Evolutionary conservation across 2,797 vertebrate genomes (phyloP).

Genomic region (Psittacula echo): DNA sequence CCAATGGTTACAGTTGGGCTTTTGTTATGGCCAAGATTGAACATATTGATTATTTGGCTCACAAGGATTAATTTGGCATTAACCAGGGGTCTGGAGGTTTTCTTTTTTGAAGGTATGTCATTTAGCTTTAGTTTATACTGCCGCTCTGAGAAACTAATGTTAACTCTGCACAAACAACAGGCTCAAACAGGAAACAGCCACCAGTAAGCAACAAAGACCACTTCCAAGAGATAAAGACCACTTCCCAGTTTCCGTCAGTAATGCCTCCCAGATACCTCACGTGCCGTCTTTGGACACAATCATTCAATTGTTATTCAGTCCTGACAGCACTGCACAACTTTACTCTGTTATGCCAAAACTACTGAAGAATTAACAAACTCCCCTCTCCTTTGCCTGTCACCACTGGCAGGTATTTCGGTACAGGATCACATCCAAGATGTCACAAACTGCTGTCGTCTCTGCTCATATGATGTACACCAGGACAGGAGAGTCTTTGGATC

Average conservation of each 20-base stretch:
- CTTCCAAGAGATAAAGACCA: background rate
- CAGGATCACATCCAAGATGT: rapidly evolving
- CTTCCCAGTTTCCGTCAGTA: background rate
- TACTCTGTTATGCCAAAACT: background rate
- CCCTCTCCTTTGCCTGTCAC: background rate
- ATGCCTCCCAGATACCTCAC: background rate
- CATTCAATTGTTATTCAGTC: background rate
- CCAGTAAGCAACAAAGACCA: background rate
- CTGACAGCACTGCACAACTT: background rate
- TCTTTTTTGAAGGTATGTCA: background rate
- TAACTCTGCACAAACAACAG: background rate
- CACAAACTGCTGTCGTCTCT: background rate
- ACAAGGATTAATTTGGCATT: background rate
- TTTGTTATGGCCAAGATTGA: background rate
- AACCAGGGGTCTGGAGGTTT: background rate
- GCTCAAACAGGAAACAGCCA: background rate
- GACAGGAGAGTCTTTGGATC: background rate
- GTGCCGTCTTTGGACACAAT: background rate
- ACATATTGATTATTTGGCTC: background rate
- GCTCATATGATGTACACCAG: background rate
- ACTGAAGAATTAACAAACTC: background rate
- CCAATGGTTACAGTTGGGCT: background rate
- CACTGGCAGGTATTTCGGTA: background rate
- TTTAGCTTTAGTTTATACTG: background rate
- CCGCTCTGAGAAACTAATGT: background rate